Percentiles rank a stretch among this genome's conserved stretches.
phyloP scores from a whole-genome alignment of 2,113 vertebrate species.

The Shinisaurus crocodilurus region DNA sequence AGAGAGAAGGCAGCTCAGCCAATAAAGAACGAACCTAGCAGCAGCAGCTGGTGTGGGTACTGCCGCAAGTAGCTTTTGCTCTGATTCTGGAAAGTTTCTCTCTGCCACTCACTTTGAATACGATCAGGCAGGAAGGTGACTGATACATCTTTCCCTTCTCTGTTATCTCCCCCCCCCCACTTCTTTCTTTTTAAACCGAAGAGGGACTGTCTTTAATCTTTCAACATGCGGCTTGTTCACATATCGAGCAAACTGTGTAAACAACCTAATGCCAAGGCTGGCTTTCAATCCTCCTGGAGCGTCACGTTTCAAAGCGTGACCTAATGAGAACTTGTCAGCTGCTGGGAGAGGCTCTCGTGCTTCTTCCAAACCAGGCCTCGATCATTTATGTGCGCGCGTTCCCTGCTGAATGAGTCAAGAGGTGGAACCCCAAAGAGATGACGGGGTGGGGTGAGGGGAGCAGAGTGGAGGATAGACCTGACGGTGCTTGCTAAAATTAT shows the following conservation, averaged over 20 bases:
- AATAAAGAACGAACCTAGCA: not conserved
- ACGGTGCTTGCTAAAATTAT: too few species aligned
- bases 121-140: not conserved
- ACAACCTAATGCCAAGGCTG: not conserved
- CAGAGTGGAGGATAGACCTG: too few species aligned
- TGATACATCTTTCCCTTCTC: not conserved
- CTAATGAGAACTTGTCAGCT: not conserved
- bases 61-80: not conserved
- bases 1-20: not conserved
- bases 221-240: not conserved
- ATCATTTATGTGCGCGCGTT: not conserved
- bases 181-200: not conserved
- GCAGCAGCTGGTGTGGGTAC: too few species aligned
- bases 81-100: not conserved
- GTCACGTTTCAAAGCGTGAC: not conserved
- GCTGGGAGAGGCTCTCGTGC: too few species aligned
- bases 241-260: not conserved
- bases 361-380: too few species aligned
- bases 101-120: not conserved
- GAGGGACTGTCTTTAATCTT: not conserved
- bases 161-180: not conserved
- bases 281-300: not conserved
- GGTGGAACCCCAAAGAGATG: not conserved
- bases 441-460: not conserved
- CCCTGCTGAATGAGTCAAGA: not conserved